Base-by-base conservation (phyloP, 2,113 vertebrate species). In the Malurus alboscapulatus region DNA sequence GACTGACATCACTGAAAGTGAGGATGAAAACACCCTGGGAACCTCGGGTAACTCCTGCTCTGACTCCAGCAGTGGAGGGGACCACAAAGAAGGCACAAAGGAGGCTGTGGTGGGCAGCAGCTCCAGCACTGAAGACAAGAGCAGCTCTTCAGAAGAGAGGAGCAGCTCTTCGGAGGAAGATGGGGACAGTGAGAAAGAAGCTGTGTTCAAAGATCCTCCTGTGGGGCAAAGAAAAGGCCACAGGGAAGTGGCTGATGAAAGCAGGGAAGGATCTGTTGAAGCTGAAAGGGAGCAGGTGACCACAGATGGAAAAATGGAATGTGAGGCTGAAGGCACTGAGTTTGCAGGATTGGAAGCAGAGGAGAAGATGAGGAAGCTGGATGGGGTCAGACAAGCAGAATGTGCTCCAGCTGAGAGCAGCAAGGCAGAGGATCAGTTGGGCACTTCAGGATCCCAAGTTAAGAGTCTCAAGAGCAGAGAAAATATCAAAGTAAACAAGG, bases 141-240 rank as follows among this genome's bases (percentile, higher is more conserved):
- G 68, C 21, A 86, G 75, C 48, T 87, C 71, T 54, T 84, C 51
- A 29, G 92, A 92, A 57, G 73, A 79, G 12, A 30, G 6, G 25
- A 67, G 59, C 26, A 88, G 84, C 45, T 88, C 75, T 77, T 88
- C 25, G 3, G 89, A 93, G 72, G 93, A 94, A 79, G 73, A 78
- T 14, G 30, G 21, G 21, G 72, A 18, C 36, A 57, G 25, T 67
- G 76, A 83, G 69, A 67, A 65, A 55, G 77, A 53, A 79, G 13
- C 5, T 6, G 22, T 67, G 42, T 29, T 50, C 0, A 0, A 72
- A 78, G 32, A 36, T 50, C 17, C 32, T 67, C 27, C 50, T 68
- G 32, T 16, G 57, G 8, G 18, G 50, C 26, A 94, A 50, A 81
- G 15, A 65, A 69, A 80, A 53, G 50, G 17, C 69, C 75, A 2